Evolutionary conservation across 1,140 invertebrate species (phyloP).

Genomic region (Hestina assimilis): DNA sequence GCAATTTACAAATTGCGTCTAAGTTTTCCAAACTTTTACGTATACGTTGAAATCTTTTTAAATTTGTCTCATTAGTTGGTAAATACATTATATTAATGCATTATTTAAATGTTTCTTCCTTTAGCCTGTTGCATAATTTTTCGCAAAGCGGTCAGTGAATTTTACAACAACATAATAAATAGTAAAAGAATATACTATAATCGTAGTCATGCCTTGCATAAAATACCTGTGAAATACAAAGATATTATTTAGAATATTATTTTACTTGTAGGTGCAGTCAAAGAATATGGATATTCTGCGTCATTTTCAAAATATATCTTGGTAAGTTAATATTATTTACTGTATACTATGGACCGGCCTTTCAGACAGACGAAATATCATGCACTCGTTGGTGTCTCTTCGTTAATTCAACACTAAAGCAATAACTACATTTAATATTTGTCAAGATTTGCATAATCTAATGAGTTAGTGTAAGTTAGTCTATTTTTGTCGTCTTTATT

Average conservation of each 20-base stretch:
- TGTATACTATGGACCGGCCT: not conserved
- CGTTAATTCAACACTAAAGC: too few species aligned
- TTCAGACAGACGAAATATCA: too few species aligned
- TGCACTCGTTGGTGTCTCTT: too few species aligned
- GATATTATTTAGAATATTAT: not conserved
- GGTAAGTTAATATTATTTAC: conserved; percentile 19
- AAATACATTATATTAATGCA: conserved; percentile 1
- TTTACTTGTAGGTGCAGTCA: conserved; percentile 8
- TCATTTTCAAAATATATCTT: conserved; percentile 38
- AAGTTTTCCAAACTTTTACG: not conserved
- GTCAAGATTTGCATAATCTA: too few species aligned
- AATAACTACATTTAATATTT: too few species aligned
- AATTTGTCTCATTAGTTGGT: not conserved
- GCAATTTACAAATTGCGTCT: conserved; percentile 11
- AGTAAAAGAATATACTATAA: conserved; percentile 3
- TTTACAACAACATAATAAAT: not conserved
- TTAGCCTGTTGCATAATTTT: conserved; percentile 17
- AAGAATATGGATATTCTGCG: conserved; percentile 34
- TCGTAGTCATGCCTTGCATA: too few species aligned
- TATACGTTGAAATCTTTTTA: not conserved
- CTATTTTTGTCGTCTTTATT: too few species aligned
- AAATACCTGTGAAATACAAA: not conserved
- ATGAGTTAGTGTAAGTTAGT: too few species aligned
- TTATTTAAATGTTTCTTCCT: not conserved
- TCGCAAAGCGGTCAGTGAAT: conserved; percentile 14